These are phyloP conservation scores for Tipula unca DNA, from an alignment of 2,888 invertebrate genomes.

Conservation along the genomic window DNA sequence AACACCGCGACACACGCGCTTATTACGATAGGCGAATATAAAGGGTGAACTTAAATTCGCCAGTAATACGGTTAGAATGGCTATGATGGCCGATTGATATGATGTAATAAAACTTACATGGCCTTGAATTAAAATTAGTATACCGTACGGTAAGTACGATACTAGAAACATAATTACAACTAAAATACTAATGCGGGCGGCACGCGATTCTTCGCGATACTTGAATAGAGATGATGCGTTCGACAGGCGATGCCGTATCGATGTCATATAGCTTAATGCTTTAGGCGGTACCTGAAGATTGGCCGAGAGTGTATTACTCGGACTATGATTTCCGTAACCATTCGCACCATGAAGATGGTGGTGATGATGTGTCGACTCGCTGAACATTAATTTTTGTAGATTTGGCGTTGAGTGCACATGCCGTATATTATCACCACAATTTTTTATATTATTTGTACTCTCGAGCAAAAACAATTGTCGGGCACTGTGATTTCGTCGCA, in stretches of 20 bases:
- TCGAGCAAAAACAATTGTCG: constrained; percentile 37
- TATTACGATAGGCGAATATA: constrained; percentile 42
- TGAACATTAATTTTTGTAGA: constrained; percentile 32
- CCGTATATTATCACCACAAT: constrained; percentile 30
- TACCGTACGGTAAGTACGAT: constrained; percentile 40
- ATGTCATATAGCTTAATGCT: constrained; percentile 51
- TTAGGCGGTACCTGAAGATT: constrained; percentile 40
- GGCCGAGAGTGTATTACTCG: constrained; percentile 25
- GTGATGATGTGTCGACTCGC: constrained; percentile 21
- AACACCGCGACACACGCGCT: constrained; percentile 41
- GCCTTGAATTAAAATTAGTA: constrained; percentile 38
- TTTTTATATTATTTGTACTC: constrained; percentile 20
- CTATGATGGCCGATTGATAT: constrained; percentile 24
- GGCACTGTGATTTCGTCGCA: constrained; percentile 40
- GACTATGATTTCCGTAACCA: background rate
- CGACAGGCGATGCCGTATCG: constrained; percentile 68
- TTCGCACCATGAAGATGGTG: constrained; percentile 23
- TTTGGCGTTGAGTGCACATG: constrained; percentile 42
- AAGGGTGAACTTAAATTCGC: constrained; percentile 41
- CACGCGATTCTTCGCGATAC: constrained; percentile 81
- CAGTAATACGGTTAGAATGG: constrained; percentile 39
- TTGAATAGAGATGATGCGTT: constrained; percentile 77
- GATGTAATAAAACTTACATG: constrained; percentile 28
- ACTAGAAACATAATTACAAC: constrained; percentile 43
- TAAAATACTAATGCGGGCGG: constrained; percentile 70